Percentiles rank a stretch among this genome's conserved stretches.
Conservation (phyloP, 2,797 vertebrate genomes). For the Cyclopterus lumpus region DNA sequence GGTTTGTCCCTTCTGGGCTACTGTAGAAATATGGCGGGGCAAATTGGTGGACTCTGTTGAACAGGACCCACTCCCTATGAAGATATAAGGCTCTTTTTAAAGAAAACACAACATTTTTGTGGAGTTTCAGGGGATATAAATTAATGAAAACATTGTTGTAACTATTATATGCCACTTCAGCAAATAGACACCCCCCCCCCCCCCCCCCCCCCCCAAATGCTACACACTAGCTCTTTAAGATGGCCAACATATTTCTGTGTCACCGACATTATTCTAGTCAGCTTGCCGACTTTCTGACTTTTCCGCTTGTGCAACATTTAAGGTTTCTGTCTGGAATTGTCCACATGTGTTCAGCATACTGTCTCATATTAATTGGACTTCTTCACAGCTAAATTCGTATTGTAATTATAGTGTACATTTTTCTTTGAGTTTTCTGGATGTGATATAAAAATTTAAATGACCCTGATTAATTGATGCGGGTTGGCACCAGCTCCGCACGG, state of each 20-base stretch:
- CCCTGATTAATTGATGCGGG: conserved; percentile 79
- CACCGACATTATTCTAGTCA: neutral
- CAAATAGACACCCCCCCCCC: too few relatives aligned
- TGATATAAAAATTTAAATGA: conserved; percentile 72
- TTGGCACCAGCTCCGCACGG: conserved; percentile 67
- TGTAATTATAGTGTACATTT: conserved; percentile 16
- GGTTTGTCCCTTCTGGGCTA: neutral
- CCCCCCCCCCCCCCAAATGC: neutral
- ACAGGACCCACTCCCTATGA: neutral
- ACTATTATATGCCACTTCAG: too few relatives aligned
- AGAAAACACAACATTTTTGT: neutral
- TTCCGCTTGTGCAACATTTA: neutral
- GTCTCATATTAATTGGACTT: neutral
- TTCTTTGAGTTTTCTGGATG: conserved; percentile 17
- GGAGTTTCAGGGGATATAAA: neutral
- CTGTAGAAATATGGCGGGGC: neutral
- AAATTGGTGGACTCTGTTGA: too few relatives aligned
- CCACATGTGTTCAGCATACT: neutral
- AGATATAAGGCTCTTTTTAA: neutral
- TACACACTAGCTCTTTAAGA: neutral
- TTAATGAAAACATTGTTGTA: too few relatives aligned
- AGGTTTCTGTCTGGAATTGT: neutral
- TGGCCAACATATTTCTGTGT: neutral
- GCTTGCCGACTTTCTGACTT: neutral
- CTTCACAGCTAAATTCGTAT: neutral